A percentile compares a stretch with the other conserved stretches of the same genome.
These are phyloP conservation scores for Drosophila atripex DNA, from an alignment of 2,888 invertebrate species.

Conservation along the genomic window DNA sequence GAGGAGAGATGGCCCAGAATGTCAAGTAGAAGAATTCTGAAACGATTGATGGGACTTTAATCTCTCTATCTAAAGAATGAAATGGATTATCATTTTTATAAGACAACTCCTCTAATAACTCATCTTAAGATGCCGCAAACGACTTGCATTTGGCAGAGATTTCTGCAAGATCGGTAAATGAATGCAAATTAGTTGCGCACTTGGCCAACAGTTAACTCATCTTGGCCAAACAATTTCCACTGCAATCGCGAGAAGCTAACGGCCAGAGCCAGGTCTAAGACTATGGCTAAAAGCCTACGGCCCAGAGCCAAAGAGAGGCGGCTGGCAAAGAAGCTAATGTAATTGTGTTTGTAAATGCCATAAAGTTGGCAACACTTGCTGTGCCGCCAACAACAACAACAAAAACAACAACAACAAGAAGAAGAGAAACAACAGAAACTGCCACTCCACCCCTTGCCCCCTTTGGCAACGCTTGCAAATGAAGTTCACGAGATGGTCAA, in stretches of 20 bases:
- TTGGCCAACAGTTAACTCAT: slow-evolving; percentile 64
- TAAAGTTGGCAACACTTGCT: slow-evolving; percentile 80
- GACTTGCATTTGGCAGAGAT: slow-evolving; percentile 39
- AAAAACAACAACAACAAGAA: no score
- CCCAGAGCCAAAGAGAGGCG: slow-evolving; percentile 44
- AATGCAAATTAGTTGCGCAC: slow-evolving; percentile 75
- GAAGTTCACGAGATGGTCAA: slow-evolving; percentile 79
- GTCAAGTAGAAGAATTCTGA: neutral
- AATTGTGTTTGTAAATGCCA: slow-evolving; percentile 80
- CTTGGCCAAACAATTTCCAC: slow-evolving; percentile 33
- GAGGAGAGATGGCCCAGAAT: neutral
- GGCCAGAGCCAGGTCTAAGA: slow-evolving; percentile 24
- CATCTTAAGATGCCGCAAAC: slow-evolving; percentile 13
- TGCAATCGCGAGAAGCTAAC: slow-evolving; percentile 55
- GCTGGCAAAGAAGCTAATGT: slow-evolving; percentile 59
- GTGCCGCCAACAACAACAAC: slow-evolving; percentile 23
- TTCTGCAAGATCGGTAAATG: slow-evolving; percentile 48
- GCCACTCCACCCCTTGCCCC: slow-evolving; percentile 44
- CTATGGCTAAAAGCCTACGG: slow-evolving; percentile 19
- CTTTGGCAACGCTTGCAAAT: slow-evolving; percentile 70
- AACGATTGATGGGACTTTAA: neutral
- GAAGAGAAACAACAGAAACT: slow-evolving; percentile 13
- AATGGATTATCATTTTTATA: neutral
- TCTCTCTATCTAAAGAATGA: neutral
- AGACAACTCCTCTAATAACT: slow-evolving; percentile 13